These are phyloP conservation scores for Lampris megalopsis DNA, from an alignment of 2,113 vertebrate species.

Conservation along the genomic window DNA sequence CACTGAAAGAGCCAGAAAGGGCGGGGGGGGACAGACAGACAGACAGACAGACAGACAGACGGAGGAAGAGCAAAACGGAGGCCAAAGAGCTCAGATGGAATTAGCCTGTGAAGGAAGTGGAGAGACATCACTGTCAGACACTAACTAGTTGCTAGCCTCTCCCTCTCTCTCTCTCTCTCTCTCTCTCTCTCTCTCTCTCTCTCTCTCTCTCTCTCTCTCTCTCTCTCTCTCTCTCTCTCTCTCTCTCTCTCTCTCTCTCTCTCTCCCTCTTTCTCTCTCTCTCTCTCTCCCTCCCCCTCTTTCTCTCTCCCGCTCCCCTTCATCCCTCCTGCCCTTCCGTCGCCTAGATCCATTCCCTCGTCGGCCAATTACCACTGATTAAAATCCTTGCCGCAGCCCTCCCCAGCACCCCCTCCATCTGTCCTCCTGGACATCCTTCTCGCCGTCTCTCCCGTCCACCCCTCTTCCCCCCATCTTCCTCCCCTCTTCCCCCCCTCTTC, in stretches of 20 bases:
- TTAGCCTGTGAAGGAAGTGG: slow-evolving; percentile 56
- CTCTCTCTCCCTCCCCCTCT: slow-evolving; percentile 9
- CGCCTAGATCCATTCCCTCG: not conserved
- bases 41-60: slow-evolving; percentile 39
- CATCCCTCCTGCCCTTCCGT: slow-evolving; percentile 27
- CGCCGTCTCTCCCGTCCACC: not conserved
- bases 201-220: slow-evolving; percentile 66
- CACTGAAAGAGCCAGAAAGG: too few species aligned
- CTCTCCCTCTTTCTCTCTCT: slow-evolving; percentile 9
- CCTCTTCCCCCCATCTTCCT: slow-evolving; percentile 9
- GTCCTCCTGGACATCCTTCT: not conserved
- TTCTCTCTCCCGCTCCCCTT: slow-evolving; percentile 11
- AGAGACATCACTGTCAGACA: slow-evolving; percentile 74
- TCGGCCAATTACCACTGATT: too few species aligned
- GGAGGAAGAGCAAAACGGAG: slow-evolving; percentile 41
- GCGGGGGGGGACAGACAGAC: too few species aligned
- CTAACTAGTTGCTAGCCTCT: slow-evolving; percentile 50
- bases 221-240: slow-evolving; percentile 65
- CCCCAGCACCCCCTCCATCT: not conserved
- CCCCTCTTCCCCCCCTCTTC: slow-evolving; percentile 30
- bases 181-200: slow-evolving; percentile 76
- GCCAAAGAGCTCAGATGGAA: slow-evolving; percentile 36
- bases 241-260: slow-evolving; percentile 26
- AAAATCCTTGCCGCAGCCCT: not conserved
- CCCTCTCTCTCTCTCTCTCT: slow-evolving; percentile 35